Percentiles rank a stretch among this genome's conserved stretches.
These are phyloP conservation scores for Lamellibrachia columna DNA, from an alignment of 2,888 invertebrate species.

Conservation along the genomic window DNA sequence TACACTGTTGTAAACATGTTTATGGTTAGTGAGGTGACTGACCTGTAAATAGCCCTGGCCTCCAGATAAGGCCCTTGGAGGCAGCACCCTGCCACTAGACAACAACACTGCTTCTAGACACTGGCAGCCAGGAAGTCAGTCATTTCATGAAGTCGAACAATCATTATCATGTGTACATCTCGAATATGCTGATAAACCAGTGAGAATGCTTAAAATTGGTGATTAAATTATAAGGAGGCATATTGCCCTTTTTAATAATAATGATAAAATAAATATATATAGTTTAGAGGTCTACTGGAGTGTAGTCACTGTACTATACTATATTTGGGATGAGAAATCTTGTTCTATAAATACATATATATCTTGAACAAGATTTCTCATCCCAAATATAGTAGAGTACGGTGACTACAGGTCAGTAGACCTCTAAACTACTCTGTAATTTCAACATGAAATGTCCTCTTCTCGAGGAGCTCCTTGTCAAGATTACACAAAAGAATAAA, in stretches of 20 bases:
- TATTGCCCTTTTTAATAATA: neutral
- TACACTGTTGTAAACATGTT: neutral
- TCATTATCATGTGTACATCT: neutral
- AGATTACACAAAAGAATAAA: neutral
- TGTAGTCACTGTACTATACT: neutral
- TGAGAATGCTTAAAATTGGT: neutral
- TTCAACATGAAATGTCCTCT: neutral
- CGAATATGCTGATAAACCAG: neutral
- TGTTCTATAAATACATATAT: neutral
- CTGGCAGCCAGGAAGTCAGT: too few relatives aligned
- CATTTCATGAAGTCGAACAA: neutral
- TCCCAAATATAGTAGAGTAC: neutral
- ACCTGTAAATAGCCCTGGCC: neutral
- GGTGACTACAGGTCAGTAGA: neutral
- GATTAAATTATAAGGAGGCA: neutral
- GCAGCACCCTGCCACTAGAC: neutral
- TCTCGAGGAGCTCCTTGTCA: neutral
- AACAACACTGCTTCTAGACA: neutral
- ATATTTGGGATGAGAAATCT: neutral
- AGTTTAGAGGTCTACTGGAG: neutral
- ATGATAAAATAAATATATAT: neutral
- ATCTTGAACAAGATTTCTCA: neutral
- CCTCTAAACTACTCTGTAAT: neutral
- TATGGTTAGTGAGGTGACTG: neutral
- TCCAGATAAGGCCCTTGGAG: neutral